phyloP scores from a whole-genome alignment of 2,797 vertebrate genomes.

The Myoxocephalus aenaeus region DNA sequence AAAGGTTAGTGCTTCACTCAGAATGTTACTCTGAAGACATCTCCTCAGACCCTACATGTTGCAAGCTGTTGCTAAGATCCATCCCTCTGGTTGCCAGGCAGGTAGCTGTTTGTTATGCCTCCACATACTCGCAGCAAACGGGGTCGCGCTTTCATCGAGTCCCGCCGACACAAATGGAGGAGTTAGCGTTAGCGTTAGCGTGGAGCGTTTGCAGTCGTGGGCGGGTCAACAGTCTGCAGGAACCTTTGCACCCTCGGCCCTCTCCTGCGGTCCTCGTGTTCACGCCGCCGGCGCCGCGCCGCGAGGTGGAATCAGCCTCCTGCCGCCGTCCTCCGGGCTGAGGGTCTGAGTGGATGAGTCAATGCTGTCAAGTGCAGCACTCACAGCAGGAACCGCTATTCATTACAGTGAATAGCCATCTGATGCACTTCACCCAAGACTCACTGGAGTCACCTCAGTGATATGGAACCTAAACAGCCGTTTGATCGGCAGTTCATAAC shows the following conservation, averaged over 20 bases:
- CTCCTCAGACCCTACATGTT: background rate
- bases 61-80: conserved; percentile 42
- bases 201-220: conserved; percentile 25
- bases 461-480: conserved; percentile 22
- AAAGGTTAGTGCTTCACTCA: background rate
- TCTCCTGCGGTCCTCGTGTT: conserved; percentile 19
- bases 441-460: conserved; percentile 32
- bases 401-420: conserved; percentile 42
- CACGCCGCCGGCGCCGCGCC: conserved; percentile 1
- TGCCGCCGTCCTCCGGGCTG: conserved; percentile 35
- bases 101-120: conserved; percentile 57
- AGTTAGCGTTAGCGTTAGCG: conserved; percentile 44
- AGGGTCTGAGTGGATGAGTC: conserved; percentile 55
- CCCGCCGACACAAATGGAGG: conserved; percentile 43
- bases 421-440: conserved; percentile 39
- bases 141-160: conserved; percentile 47
- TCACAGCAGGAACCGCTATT: conserved; percentile 45
- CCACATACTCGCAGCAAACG: conserved; percentile 32
- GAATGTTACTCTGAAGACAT: background rate
- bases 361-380: conserved; percentile 58
- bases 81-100: conserved; percentile 38
- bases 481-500: background rate
- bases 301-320: conserved; percentile 54
- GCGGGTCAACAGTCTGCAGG: conserved; percentile 42
- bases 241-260: conserved; percentile 13